A percentile compares a stretch with the other conserved stretches of the same genome.
These are phyloP conservation scores for Sphecodes monilicornis DNA, from an alignment of 2,888 invertebrate genomes.

Conservation along the genomic window DNA sequence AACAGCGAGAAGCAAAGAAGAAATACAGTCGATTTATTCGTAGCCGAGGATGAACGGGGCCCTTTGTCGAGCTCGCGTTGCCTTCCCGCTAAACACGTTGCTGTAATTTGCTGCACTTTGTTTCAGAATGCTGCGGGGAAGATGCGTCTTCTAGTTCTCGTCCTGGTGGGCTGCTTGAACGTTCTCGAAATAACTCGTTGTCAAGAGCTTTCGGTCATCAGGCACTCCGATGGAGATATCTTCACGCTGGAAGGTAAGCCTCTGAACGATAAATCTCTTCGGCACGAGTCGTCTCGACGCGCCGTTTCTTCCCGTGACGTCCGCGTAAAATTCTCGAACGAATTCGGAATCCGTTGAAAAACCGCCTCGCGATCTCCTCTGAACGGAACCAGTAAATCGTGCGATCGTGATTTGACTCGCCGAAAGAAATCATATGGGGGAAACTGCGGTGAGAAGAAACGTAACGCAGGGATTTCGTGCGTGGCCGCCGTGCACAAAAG, in stretches of 20 bases:
- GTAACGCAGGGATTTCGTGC: constrained; percentile 35
- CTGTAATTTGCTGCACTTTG: constrained; percentile 55
- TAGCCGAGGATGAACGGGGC: neutral
- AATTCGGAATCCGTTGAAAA: neutral
- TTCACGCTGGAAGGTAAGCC: constrained; percentile 80
- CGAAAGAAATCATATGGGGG: constrained; percentile 7
- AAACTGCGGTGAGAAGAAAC: constrained; percentile 27
- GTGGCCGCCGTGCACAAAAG: constrained; percentile 34
- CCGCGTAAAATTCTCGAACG: neutral
- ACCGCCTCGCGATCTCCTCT: neutral
- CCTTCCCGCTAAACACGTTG: neutral
- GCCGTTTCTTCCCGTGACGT: neutral
- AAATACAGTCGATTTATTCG: constrained; percentile 22
- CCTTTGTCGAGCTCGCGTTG: neutral
- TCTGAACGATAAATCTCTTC: constrained; percentile 27
- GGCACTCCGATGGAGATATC: constrained; percentile 82
- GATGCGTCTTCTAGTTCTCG: constrained; percentile 80
- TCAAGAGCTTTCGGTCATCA: constrained; percentile 78
- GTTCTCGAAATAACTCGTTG: constrained; percentile 68
- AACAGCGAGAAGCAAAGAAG: neutral
- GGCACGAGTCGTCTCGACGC: neutral
- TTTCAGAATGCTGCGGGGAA: constrained; percentile 83
- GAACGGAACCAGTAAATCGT: constrained; percentile 23
- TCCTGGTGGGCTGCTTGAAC: constrained; percentile 77
- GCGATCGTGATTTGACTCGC: constrained; percentile 36